Conservation (phyloP, 2,797 vertebrate species). For the Ceryle rudis region DNA sequence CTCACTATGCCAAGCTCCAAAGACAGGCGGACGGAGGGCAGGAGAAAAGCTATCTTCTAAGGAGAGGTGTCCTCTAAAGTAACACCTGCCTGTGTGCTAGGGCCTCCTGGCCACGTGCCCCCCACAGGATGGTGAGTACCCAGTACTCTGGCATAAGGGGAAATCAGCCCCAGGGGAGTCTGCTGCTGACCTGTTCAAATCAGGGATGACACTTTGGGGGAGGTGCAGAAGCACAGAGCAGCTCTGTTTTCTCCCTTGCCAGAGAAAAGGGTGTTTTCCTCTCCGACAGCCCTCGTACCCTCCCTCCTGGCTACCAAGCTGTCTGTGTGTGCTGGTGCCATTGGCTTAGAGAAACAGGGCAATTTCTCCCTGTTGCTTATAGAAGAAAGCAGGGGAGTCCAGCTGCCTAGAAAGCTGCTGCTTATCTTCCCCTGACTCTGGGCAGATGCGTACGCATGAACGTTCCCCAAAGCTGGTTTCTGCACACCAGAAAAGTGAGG, state of each 20-base stretch:
- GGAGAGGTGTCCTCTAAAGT: not conserved
- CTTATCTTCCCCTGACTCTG: too few species aligned
- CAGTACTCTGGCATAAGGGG: not conserved
- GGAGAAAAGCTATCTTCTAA: not conserved
- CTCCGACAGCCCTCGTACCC: not conserved
- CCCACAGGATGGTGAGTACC: not conserved
- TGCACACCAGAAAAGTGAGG: fast-evolving
- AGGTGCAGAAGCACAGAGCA: not conserved
- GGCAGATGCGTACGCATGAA: fast-evolving
- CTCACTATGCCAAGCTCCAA: not conserved
- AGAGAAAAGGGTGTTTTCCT: not conserved
- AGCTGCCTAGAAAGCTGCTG: not conserved
- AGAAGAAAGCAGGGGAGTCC: not conserved
- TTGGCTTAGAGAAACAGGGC: not conserved
- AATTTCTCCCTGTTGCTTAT: not conserved
- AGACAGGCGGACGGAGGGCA: not conserved
- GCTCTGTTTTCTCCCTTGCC: not conserved
- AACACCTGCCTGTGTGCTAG: not conserved
- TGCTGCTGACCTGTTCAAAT: not conserved
- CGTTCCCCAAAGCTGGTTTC: not conserved
- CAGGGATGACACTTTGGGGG: not conserved
- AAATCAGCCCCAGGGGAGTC: not conserved
- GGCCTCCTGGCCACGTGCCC: not conserved
- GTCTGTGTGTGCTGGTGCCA: not conserved
- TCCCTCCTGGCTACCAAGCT: not conserved